Conservation (phyloP, 37 sponge, comb jelly and placozoan species). For the Cliona cf. orientalis region DNA sequence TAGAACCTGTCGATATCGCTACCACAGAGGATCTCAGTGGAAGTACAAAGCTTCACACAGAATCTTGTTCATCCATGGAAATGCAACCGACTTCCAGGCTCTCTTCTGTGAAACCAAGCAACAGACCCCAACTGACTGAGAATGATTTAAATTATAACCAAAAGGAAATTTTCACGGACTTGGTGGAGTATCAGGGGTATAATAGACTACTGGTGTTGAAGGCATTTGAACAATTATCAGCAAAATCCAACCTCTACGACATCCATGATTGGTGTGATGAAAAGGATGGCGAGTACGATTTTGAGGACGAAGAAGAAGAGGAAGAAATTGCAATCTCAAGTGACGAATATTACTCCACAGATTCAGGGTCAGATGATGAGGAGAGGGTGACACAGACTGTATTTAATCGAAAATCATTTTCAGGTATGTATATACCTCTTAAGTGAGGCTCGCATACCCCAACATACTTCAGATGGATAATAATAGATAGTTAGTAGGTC, state of each 20-base stretch:
- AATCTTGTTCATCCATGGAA: background rate
- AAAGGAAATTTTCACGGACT: slow-evolving; percentile 12
- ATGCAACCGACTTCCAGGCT: background rate
- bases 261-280: slow-evolving; percentile 23
- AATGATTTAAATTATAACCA: slow-evolving; percentile 12
- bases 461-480: no score
- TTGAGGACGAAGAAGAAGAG: background rate
- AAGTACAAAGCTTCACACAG: background rate
- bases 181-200: background rate
- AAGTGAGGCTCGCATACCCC: no score
- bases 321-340: background rate
- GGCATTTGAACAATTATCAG: slow-evolving; percentile 22
- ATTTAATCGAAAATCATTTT: no score
- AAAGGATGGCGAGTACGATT: slow-evolving; percentile 9
- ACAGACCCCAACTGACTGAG: slow-evolving; percentile 1
- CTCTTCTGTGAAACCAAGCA: no score
- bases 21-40: background rate
- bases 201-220: background rate
- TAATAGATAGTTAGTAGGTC: no score
- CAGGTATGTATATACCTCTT: no score
- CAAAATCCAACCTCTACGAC: slow-evolving; percentile 4
- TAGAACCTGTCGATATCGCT: background rate
- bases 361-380: background rate
- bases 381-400: no score
- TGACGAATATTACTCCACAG: no score